Conservation (phyloP, 2,797 vertebrate genomes). For the Columba guinea region DNA sequence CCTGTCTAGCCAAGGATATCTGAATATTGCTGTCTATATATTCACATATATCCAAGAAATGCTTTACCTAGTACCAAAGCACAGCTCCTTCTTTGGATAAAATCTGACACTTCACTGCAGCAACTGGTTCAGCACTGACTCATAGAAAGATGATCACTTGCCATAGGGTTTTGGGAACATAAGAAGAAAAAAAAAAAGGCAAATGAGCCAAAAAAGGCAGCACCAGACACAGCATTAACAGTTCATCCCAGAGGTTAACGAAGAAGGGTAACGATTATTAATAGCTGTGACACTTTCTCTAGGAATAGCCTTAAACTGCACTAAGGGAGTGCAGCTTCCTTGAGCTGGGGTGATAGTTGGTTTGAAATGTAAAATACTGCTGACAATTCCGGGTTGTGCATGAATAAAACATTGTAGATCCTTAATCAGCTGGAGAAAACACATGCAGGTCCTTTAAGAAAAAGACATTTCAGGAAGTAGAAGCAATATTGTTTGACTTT, state of each 20-base stretch:
- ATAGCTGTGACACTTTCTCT: slow-evolving; percentile 32
- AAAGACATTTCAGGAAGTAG: slow-evolving; percentile 22
- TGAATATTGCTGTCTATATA: background rate
- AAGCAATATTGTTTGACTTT: slow-evolving; percentile 20
- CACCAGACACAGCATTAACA: background rate
- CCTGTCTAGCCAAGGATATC: background rate
- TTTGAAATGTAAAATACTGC: slow-evolving; percentile 54
- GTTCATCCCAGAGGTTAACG: slow-evolving; percentile 38
- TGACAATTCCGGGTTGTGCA: background rate
- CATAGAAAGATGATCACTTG: slow-evolving; percentile 24
- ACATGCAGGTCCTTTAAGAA: background rate
- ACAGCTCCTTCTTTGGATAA: slow-evolving; percentile 61
- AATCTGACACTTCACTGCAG: slow-evolving; percentile 29
- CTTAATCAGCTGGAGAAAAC: slow-evolving; percentile 29
- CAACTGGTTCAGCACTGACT: slow-evolving; percentile 44
- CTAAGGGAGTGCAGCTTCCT: slow-evolving; percentile 28
- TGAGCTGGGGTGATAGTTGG: background rate
- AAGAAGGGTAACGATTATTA: slow-evolving; percentile 13
- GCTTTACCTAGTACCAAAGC: background rate
- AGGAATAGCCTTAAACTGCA: slow-evolving; percentile 15
- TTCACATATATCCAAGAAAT: background rate
- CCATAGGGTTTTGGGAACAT: background rate
- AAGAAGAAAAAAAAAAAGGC: background rate
- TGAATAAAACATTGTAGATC: slow-evolving; percentile 53
- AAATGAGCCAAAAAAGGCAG: background rate